phyloP scores from a whole-genome alignment of 2,888 invertebrate species.

The Glaucopsyche alexis region DNA sequence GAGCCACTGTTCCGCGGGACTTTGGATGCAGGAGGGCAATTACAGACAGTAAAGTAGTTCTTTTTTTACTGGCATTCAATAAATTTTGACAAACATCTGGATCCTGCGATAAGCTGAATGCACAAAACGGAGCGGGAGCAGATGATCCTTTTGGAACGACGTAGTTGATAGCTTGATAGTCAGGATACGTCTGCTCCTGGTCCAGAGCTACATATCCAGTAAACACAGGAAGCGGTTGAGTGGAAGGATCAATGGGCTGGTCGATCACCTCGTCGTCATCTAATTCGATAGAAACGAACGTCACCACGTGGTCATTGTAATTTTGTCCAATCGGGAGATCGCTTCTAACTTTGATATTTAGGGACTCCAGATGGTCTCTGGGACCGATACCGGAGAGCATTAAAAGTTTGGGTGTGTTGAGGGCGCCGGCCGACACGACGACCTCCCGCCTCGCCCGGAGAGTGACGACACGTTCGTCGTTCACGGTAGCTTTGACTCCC shows the following conservation, averaged over 20 bases:
- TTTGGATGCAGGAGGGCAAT: conserved; percentile 37
- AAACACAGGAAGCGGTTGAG: conserved; percentile 34
- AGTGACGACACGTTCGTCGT: conserved; percentile 38
- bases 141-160: background rate
- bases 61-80: conserved; percentile 27
- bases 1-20: conserved; percentile 35
- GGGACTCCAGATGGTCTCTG: conserved; percentile 43
- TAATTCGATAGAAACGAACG: conserved; percentile 36
- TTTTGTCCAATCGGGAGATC: conserved; percentile 53
- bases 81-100: background rate
- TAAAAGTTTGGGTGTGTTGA: conserved; percentile 50
- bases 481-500: conserved; percentile 43
- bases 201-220: conserved; percentile 42
- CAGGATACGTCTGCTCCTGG: background rate
- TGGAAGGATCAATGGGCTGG: conserved; percentile 35
- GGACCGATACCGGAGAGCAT: conserved; percentile 56
- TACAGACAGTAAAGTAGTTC: background rate
- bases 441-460: conserved; percentile 48
- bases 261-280: conserved; percentile 32
- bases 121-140: background rate
- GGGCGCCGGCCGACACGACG: conserved; percentile 50
- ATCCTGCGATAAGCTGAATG: background rate
- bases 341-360: conserved; percentile 44
- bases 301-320: conserved; percentile 46
- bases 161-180: background rate